Evolutionary conservation across 2,888 invertebrate species (phyloP), one percentile per base, ranked within the genome.

Genomic region (Copidosoma aretas): DNA sequence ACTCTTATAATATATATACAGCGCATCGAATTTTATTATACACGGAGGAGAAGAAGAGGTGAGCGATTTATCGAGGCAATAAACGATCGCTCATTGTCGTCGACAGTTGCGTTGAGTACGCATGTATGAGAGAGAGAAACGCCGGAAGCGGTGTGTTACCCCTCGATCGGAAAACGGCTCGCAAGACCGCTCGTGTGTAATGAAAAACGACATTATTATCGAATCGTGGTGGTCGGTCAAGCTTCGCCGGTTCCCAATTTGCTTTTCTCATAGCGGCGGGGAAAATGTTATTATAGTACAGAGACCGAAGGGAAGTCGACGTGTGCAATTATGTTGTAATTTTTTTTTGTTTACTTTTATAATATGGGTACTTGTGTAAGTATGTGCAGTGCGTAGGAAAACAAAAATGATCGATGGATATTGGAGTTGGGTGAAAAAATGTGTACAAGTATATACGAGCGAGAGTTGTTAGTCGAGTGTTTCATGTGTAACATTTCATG

Each of bases 41-140:
- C 43, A 17, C 12, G 1, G 43, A 12, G 43, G 1, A 46, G 43
- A 14, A 46, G 43, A 46, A 46, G 12, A 46, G 12, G 43, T 12
- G n/a, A 52, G 32, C 10, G 39, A 24, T 56, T 46, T 51, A 57
- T 67, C 41, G 57, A 22, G 52, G 32, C 57, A 61, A 58, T 60
- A 64, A 68, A 58, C 49, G 69, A 65, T 65, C 58, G 60, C 53
- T 62, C 62, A 69, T 69, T 62, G 69, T 69, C 62, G n/a, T n/a
- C n/a, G n/a, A n/a, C n/a, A 61, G 53, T 15, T n/a, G 22, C 15
- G 43, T 3, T 46, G 41, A 10, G 41, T 41, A 14, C 14, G 41
- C 17, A 2, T 46, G 43, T 46, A 8, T 8, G 8, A 3, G 43
- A 32, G 22, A 43, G 14, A 15, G 41, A 65, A 64, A 65, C 62